Evolutionary conservation across 2,888 invertebrate genomes (phyloP).

Genomic region (Himalopsyche tibetana): DNA sequence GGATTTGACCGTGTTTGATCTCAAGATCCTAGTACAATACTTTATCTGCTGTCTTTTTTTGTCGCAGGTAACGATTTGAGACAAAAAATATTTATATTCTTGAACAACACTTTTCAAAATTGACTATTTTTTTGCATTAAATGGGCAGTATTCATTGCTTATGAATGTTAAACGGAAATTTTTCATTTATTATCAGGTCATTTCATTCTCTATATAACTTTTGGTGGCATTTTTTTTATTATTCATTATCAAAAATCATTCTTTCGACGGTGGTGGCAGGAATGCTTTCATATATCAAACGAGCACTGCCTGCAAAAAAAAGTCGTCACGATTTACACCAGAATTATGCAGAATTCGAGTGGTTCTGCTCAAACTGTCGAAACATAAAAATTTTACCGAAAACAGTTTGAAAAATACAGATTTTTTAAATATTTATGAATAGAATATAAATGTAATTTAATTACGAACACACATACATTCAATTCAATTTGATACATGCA

Average conservation of each 20-base stretch:
- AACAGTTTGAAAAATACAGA: background rate
- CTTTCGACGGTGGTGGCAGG: background rate
- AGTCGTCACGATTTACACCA: background rate
- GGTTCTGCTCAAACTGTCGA: background rate
- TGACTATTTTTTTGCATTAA: too few species aligned
- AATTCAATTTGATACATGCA: background rate
- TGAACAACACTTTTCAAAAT: too few species aligned
- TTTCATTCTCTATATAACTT: background rate
- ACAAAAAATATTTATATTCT: background rate
- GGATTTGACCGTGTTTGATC: too few species aligned
- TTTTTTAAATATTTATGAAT: background rate
- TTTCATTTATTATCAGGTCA: background rate
- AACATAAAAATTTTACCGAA: background rate
- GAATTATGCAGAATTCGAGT: background rate
- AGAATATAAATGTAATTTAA: background rate
- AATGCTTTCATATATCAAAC: background rate
- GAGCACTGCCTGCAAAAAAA: constrained; percentile 4
- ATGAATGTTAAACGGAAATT: too few species aligned
- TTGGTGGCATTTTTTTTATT: background rate
- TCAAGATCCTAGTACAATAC: too few species aligned
- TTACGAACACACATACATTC: background rate
- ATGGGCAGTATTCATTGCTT: too few species aligned
- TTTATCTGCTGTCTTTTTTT: too few species aligned
- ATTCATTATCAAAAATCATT: constrained; percentile 1
- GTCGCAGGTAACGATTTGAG: too few species aligned